Base-by-base conservation (phyloP, 2,888 invertebrate genomes). In the Eupithecia inturbata region DNA sequence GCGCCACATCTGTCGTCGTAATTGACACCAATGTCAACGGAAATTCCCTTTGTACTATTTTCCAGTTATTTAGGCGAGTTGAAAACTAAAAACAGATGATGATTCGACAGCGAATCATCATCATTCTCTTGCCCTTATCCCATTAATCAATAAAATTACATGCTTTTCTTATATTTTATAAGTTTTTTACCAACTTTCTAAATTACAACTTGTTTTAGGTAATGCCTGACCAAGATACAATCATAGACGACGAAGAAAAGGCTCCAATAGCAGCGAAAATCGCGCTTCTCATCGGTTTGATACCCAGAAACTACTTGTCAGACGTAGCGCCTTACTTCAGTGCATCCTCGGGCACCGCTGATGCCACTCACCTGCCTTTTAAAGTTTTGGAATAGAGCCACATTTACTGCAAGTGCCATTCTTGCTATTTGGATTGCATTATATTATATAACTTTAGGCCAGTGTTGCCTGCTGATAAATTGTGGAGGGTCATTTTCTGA, bases 141-240 rank as follows among this genome's bases (percentile, higher is more conserved):
- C n/a, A n/a, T n/a, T 12, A 36, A 39, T 39, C 12, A 39, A 39
- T 39, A 1, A 39, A 39, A 12, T 16, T 5, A 14, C 14, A 14
- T 14, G 14, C 39, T 5, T 16, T 19, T 16, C n/a, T 6, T 5
- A 5, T 41, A 6, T 41, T 41, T 41, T 41, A 41, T 16, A 41
- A 16, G 41, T 5, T 41, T 41, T 39, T 14, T 41, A 16, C 3
- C 19, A 57, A 57, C 26, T n/a, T 31, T 31, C 28, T 19, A 16
- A 63, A 64, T 33, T 12, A n/a, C 19, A 19, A 36, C 36, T 64
- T 33, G n/a, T 36, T 66, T 10, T 85, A 96, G 96, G 95, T 98
- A 90, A 97, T 97, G 96, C 98, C 97, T 12, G 97, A 98, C 88
- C 96, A 96, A 79, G 96, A 96, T 76, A 93, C 92, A 57, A 95